Evolutionary conservation across 2,797 vertebrate genomes (phyloP).

Genomic region (Catamblyrhynchus diadema): DNA sequence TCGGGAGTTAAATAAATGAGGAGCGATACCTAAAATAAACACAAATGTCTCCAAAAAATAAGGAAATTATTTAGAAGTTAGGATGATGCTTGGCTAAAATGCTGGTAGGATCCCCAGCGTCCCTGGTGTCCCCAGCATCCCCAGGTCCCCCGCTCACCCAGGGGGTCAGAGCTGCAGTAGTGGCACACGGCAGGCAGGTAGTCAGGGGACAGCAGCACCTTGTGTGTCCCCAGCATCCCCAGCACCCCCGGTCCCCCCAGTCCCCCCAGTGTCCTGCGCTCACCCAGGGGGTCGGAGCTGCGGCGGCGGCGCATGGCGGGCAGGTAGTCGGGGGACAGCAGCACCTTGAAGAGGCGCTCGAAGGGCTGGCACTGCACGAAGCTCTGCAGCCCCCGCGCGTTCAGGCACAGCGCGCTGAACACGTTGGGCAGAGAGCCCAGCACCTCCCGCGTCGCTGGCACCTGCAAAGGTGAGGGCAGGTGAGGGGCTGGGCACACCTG

Average conservation of each 20-base stretch:
- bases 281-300: conserved; percentile 95
- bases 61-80: rapidly evolving
- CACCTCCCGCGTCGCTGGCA: conserved; percentile 94
- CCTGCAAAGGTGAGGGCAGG: conserved; percentile 44
- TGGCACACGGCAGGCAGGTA: conserved; percentile 94
- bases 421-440: conserved; percentile 95
- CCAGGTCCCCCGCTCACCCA: too few relatives aligned
- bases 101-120: background rate
- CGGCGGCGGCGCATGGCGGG: conserved; percentile 93
- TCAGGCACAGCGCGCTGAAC: conserved; percentile 94
- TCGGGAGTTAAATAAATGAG: rapidly evolving
- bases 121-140: background rate
- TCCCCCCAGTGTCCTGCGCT: background rate
- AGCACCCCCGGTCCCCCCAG: background rate
- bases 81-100: background rate
- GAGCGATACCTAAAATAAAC: rapidly evolving
- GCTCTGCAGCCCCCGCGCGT: conserved; percentile 93
- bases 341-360: conserved; percentile 96
- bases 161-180: conserved; percentile 90
- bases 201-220: conserved; percentile 95
- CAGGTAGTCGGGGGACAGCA: conserved; percentile 96
- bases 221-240: conserved; percentile 26
- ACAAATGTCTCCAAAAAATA: rapidly evolving
- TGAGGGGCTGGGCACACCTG: background rate
- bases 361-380: conserved; percentile 98